phyloP scores from a whole-genome alignment of 2,113 vertebrate genomes.

The Pterocles gutturalis region DNA sequence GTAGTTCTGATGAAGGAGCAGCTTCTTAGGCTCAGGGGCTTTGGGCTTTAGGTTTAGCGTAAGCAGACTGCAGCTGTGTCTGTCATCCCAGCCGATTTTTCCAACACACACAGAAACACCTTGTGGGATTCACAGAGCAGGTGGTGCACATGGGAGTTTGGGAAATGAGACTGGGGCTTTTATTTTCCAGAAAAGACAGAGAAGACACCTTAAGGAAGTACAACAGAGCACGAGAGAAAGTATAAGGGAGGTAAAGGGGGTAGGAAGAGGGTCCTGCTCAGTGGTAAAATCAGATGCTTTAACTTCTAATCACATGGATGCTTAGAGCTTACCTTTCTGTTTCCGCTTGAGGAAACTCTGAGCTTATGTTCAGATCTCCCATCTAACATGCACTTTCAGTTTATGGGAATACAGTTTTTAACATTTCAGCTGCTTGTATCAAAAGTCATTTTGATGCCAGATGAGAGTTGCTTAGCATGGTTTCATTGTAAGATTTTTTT shows the following conservation, averaged over 20 bases:
- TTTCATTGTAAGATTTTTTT: neutral
- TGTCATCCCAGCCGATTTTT: constrained; percentile 22
- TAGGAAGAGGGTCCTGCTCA: neutral
- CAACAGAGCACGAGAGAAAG: neutral
- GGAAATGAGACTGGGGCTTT: constrained; percentile 16
- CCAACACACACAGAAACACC: neutral
- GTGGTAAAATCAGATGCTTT: constrained; percentile 28
- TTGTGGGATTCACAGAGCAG: neutral
- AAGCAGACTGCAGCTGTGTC: neutral
- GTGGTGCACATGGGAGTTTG: neutral
- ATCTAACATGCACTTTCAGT: neutral
- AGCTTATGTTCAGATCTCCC: neutral
- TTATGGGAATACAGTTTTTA: constrained; percentile 40
- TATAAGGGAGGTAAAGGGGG: neutral
- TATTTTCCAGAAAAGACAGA: constrained; percentile 13
- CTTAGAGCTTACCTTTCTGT: neutral
- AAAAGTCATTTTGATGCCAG: constrained; percentile 27
- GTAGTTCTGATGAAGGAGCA: neutral
- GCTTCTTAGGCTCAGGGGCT: neutral
- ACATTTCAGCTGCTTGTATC: constrained; percentile 1
- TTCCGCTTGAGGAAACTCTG: constrained; percentile 1
- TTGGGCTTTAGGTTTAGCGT: neutral
- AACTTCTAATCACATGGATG: neutral
- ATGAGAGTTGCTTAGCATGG: neutral
- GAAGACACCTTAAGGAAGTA: constrained; percentile 36